Percentiles rank a stretch among this genome's conserved stretches.
phyloP scores from a whole-genome alignment of 2,797 vertebrate genomes.

The Cossypha dichroa region DNA sequence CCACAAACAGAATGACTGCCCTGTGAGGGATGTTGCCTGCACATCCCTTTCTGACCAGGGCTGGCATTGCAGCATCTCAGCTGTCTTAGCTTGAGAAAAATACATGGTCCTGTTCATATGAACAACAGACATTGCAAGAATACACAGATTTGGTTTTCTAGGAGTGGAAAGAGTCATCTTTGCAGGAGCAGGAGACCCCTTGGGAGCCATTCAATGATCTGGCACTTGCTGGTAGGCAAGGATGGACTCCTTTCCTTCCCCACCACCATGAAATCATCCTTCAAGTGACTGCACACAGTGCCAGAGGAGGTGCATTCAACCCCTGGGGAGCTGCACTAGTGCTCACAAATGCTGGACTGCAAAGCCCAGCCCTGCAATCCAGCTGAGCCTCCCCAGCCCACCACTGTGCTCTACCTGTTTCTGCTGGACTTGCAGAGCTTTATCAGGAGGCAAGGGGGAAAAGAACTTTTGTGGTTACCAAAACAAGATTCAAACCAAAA shows the following conservation, averaged over 20 bases:
- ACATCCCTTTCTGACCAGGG: not conserved
- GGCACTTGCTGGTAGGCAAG: not conserved
- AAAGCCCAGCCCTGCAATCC: not conserved
- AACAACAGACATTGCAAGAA: not conserved
- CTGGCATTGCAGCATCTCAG: not conserved
- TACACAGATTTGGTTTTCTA: not conserved
- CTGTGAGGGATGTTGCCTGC: not conserved
- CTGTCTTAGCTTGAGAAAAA: not conserved
- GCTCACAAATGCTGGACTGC: not conserved
- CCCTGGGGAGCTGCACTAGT: not conserved
- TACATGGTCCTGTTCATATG: accelerated
- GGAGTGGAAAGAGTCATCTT: not conserved
- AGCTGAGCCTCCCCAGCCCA: not conserved
- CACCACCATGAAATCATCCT: not conserved
- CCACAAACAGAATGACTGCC: not conserved
- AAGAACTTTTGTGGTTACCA: not conserved
- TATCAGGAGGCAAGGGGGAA: not conserved
- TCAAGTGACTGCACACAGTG: not conserved
- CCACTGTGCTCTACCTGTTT: not conserved
- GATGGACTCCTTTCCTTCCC: not conserved
- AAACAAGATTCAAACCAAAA: not conserved
- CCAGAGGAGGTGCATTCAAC: not conserved
- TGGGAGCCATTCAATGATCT: not conserved
- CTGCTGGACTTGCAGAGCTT: not conserved
- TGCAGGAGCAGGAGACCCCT: not conserved